Conservation (phyloP, 2,113 vertebrate genomes). For the Aegithalos caudatus region DNA sequence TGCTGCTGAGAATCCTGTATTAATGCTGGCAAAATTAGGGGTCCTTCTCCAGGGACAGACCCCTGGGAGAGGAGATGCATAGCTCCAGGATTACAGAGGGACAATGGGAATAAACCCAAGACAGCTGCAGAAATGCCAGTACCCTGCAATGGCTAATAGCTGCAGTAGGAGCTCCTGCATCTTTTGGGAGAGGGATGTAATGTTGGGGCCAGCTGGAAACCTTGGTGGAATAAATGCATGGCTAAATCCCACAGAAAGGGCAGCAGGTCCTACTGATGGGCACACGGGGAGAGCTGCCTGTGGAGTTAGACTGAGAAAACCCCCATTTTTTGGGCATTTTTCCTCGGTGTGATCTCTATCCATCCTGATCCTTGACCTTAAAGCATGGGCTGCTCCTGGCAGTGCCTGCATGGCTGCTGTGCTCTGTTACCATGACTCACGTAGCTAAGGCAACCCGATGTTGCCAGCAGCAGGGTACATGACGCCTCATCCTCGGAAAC, state of each 20-base stretch:
- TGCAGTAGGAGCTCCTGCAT: background rate
- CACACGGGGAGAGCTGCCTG: background rate
- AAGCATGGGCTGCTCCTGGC: background rate
- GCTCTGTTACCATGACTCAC: background rate
- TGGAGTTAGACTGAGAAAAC: rapidly evolving
- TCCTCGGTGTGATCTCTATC: background rate
- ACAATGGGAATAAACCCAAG: background rate
- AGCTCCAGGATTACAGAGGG: background rate
- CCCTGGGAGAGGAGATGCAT: background rate
- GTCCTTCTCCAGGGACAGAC: background rate
- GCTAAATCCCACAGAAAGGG: background rate
- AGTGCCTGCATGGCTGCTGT: background rate
- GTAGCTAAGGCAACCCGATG: conserved; percentile 26
- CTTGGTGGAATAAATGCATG: background rate
- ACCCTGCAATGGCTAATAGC: background rate
- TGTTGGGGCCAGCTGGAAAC: rapidly evolving
- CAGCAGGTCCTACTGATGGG: background rate
- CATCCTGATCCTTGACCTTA: background rate
- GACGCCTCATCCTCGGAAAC: background rate
- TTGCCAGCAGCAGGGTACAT: background rate
- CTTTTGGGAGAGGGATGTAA: background rate
- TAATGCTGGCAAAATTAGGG: rapidly evolving
- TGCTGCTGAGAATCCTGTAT: background rate
- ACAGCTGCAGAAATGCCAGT: background rate
- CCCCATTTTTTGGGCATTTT: rapidly evolving